Evolutionary conservation across 2,888 invertebrate genomes (phyloP).

Genomic region (Phortica magna): DNA sequence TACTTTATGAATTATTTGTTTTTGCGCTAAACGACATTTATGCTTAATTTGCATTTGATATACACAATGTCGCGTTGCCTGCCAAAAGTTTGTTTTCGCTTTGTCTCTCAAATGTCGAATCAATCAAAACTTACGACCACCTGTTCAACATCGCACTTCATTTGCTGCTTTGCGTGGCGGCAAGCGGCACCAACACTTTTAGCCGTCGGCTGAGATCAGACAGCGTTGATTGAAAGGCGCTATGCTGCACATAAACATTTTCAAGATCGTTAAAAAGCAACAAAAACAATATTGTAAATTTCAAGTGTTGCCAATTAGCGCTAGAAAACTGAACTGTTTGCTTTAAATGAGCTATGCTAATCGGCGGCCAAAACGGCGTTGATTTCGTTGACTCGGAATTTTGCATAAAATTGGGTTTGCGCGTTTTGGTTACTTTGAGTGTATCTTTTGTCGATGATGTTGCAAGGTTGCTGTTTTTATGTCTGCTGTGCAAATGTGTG

Average conservation of each 20-base stretch:
- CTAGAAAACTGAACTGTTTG: slow-evolving; percentile 52
- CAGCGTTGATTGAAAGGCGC: slow-evolving; percentile 19
- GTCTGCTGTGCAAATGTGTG: slow-evolving; percentile 41
- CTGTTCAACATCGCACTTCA: not conserved
- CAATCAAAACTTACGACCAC: slow-evolving; percentile 9
- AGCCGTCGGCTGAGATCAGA: slow-evolving; percentile 26
- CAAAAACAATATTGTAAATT: not conserved
- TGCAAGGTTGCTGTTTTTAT: slow-evolving; percentile 38
- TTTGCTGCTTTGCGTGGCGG: not conserved
- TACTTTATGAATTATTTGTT: slow-evolving; percentile 10
- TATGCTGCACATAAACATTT: not conserved
- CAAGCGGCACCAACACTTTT: not conserved
- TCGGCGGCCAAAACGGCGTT: not conserved
- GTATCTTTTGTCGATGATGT: slow-evolving; percentile 29
- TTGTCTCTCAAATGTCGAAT: not conserved
- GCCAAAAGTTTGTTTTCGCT: not conserved
- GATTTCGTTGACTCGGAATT: slow-evolving; percentile 22
- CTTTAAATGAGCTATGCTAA: slow-evolving; percentile 40
- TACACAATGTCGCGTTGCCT: not conserved
- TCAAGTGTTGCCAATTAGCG: slow-evolving; percentile 58
- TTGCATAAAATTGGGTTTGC: slow-evolving; percentile 29
- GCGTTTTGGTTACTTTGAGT: slow-evolving; percentile 56
- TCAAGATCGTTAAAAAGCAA: slow-evolving; percentile 18
- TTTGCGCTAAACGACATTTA: slow-evolving; percentile 1
- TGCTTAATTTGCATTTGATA: slow-evolving; percentile 6